A percentile compares a stretch with the other conserved stretches of the same genome.
Conservation (phyloP, 2,797 vertebrate genomes). For the Streptopelia turtur region DNA sequence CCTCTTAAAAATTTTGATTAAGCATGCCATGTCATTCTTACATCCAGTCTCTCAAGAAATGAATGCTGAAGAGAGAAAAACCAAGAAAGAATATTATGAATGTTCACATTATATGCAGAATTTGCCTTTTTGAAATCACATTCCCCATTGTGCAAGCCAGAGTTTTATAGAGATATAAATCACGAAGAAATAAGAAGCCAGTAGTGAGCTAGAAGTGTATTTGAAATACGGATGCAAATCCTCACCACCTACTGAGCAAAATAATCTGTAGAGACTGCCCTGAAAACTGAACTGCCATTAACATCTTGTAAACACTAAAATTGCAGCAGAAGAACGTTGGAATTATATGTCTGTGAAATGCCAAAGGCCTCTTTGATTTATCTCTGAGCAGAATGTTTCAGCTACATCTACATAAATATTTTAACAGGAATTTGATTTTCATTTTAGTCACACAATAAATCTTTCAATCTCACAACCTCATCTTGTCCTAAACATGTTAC, state of each 20-base stretch:
- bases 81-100: conserved; percentile 63
- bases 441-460: conserved; percentile 73
- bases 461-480: conserved; percentile 36
- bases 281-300: conserved; percentile 74
- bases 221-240: conserved; percentile 82
- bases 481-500: conserved; percentile 65
- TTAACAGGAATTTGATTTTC: conserved; percentile 81
- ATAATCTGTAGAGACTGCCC: conserved; percentile 74
- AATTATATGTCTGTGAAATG: conserved; percentile 74
- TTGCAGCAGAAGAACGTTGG: conserved; percentile 64
- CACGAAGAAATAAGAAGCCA: conserved; percentile 78
- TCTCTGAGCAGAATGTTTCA: conserved; percentile 70
- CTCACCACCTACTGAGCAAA: conserved; percentile 78
- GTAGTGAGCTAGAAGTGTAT: conserved; percentile 81
- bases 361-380: conserved; percentile 76
- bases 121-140: conserved; percentile 78
- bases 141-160: conserved; percentile 68
- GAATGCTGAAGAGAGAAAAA: conserved; percentile 24
- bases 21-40: conserved; percentile 26
- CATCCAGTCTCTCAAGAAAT: conserved; percentile 37
- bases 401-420: conserved; percentile 81
- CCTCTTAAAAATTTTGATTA: neutral
- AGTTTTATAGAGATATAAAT: conserved; percentile 81
- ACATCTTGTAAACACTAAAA: conserved; percentile 79
- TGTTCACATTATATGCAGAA: conserved; percentile 75